Base-by-base conservation (phyloP, 2,797 vertebrate genomes). In the Cyclopterus lumpus region DNA sequence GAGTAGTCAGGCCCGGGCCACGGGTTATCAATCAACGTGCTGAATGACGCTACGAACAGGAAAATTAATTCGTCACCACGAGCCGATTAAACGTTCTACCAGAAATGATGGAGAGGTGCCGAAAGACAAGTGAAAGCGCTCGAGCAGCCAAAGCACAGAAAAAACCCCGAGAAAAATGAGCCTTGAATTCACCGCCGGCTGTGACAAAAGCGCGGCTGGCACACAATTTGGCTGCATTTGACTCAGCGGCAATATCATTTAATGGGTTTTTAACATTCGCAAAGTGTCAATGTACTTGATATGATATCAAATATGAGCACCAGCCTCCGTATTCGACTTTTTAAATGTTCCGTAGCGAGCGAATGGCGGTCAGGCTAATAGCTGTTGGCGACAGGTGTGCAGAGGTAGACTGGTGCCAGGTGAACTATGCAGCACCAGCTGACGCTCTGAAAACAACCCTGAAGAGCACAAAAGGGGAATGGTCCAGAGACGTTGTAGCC, bases 21-120 rank as follows among this genome's bases (percentile, higher is more conserved):
- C 7, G 71, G 73, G 75, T 79, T 90, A 91, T 92, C 92, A 91
- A 84, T 91, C 89, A 89, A 67, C 73, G 64, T 75, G 83, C 66
- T 71, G 82, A 86, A 91, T 88, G 82, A 73, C 63, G 74, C 70
- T 66, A 69, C 76, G 40, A 12, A 55, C 44, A 59, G 22, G 51
- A 79, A 40, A 40, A 86, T 82, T 28, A 78, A 88, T 90, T 88
- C 74, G 82, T 88, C 81, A 69, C 69, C 67, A 82, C 74, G 71
- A 54, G 75, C 36, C 82, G 80, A 91, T 86, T 85, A 86, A 84
- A 88, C 69, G 79, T 83, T 79, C 78, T 75, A 62, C 51, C 75
- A 9, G 64, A 42, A 44, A 73, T 6, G 10, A 67, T 48, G 69
- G 67, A 71, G 67, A 78, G 38, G 65, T 10, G 38, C 28, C 6